Evolutionary conservation across 2,888 invertebrate genomes (phyloP).

Genomic region (Boloria euphrosyne): DNA sequence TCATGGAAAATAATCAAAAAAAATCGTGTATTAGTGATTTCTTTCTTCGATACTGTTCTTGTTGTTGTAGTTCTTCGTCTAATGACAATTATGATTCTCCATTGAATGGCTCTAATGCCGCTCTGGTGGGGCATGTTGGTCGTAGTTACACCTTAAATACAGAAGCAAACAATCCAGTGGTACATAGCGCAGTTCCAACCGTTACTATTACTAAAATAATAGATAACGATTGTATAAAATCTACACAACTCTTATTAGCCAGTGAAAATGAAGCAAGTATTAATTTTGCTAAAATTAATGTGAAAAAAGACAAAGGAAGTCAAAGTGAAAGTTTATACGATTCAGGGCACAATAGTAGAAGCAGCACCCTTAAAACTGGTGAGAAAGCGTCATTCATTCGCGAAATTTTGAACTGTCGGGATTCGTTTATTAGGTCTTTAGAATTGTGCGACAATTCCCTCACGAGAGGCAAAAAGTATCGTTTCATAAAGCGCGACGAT

Average conservation of each 20-base stretch:
- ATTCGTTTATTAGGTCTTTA: conserved; percentile 71
- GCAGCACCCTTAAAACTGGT: conserved; percentile 67
- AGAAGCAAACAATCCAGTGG: conserved; percentile 41
- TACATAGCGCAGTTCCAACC: conserved; percentile 41
- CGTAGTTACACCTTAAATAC: conserved; percentile 63
- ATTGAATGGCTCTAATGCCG: conserved; percentile 58
- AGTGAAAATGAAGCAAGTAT: conserved; percentile 59
- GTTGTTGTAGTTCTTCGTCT: conserved; percentile 54
- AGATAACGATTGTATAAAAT: conserved; percentile 55
- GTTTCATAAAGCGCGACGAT: conserved; percentile 66
- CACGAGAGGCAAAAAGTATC: conserved; percentile 69
- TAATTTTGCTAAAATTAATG: conserved; percentile 44
- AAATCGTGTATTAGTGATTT: conserved; percentile 50
- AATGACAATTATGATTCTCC: conserved; percentile 50
- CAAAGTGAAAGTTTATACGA: conserved; percentile 46
- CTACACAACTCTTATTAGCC: conserved; percentile 58
- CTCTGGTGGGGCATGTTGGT: conserved; percentile 57
- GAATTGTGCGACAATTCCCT: conserved; percentile 79
- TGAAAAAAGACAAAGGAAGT: conserved; percentile 42
- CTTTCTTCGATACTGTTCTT: conserved; percentile 48
- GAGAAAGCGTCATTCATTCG: conserved; percentile 75
- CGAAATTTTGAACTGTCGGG: conserved; percentile 71
- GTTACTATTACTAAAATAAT: conserved; percentile 49
- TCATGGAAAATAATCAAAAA: conserved; percentile 43
- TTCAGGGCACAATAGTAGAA: conserved; percentile 52